Conservation (phyloP, 2,888 invertebrate genomes). For the Drosophila meridiana region DNA sequence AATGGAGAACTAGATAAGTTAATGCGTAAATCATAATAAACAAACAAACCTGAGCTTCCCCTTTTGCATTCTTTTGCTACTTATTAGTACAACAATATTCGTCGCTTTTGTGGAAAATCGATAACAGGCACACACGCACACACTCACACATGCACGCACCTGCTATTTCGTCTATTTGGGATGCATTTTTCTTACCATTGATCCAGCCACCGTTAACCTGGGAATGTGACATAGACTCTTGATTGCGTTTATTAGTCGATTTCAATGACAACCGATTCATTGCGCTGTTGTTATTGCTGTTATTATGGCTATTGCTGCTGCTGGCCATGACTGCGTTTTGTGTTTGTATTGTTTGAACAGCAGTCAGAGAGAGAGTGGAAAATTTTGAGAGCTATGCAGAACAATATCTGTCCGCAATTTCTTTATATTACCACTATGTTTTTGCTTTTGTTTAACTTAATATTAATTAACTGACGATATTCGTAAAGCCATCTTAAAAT, state of each 20-base stretch:
- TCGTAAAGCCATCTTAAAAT: constrained; percentile 22
- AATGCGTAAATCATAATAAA: constrained; percentile 9
- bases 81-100: neutral
- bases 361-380: constrained; percentile 24
- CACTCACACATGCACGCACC: constrained; percentile 22
- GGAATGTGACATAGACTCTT: constrained; percentile 91
- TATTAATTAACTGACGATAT: constrained; percentile 24
- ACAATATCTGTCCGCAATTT: constrained; percentile 3
- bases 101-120: constrained; percentile 66
- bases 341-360: constrained; percentile 35
- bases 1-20: neutral
- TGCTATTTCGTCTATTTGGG: constrained; percentile 20
- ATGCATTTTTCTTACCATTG: constrained; percentile 89
- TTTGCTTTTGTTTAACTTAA: constrained; percentile 13
- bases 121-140: constrained; percentile 46
- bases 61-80: neutral
- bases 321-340: constrained; percentile 53
- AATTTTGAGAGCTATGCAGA: constrained; percentile 2
- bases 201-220: constrained; percentile 94
- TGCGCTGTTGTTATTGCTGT: constrained; percentile 68
- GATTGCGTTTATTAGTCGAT: constrained; percentile 89
- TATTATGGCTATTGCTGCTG: constrained; percentile 52
- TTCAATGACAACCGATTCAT: constrained; percentile 76
- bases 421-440: neutral
- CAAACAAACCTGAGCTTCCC: neutral